phyloP scores from a whole-genome alignment of 2,113 vertebrate genomes.

The Regulus satrapa region DNA sequence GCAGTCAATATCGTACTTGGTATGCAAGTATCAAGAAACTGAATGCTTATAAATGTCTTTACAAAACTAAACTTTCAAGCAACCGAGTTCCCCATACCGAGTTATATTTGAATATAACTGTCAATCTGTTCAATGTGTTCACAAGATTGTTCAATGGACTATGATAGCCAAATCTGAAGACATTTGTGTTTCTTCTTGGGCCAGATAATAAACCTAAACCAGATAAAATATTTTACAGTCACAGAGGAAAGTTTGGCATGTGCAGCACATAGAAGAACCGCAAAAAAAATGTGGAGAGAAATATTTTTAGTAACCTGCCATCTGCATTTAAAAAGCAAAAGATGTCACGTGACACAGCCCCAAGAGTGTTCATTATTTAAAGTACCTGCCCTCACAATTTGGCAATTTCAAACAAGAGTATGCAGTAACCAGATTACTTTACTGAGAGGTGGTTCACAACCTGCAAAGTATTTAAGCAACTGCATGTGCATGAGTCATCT shows the following conservation, averaged over 20 bases:
- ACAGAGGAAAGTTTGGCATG: background rate
- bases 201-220: background rate
- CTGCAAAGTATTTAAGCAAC: background rate
- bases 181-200: background rate
- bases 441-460: background rate
- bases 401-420: background rate
- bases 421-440: background rate
- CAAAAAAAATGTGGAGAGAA: background rate
- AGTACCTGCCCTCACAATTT: background rate
- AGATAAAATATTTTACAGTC: background rate
- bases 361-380: background rate
- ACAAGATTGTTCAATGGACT: background rate
- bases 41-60: background rate
- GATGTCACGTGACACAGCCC: background rate
- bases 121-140: background rate
- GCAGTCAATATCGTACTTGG: background rate
- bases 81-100: background rate
- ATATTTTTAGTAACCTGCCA: background rate
- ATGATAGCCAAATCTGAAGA: background rate
- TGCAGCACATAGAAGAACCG: accelerated
- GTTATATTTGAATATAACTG: background rate
- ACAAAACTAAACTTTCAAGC: background rate
- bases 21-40: background rate
- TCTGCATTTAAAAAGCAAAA: background rate
- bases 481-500: accelerated